Evolutionary conservation across 2,113 vertebrate species (phyloP), one percentile per base, ranked within the genome.

Genomic region (western clawed frog (Xenopus tropicalis)): DNA sequence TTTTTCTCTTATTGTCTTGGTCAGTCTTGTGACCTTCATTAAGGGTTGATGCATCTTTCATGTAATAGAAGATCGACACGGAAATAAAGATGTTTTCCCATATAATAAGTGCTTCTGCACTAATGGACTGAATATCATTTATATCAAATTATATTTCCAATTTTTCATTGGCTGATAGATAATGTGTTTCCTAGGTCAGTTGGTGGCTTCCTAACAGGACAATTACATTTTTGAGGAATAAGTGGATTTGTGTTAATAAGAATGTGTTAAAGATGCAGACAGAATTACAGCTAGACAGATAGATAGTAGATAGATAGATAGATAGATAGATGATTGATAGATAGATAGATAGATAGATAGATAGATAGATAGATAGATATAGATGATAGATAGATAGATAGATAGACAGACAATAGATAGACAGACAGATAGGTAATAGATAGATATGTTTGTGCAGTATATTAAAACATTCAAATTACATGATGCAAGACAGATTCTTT

Each of bases 131-230:
- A 76, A 76, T 61, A 76, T 69, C 73, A 69, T 76, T 76, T 69
- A 69, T 61, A 69, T 76, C 66, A 76, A 76, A 76, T 76, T 76
- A 76, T 67, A 63, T 69, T 62, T 37, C 46, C 46, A 43, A 56
- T 76, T 76, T 76, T 69, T 74, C 66, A 76, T 69, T 76, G 73
- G 73, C 66, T 76, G 73, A 62, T 59, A 69, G 73, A 76, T 76
- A 76, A 76, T 76, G 66, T 69, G 73, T 63, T 69, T 68, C 73
- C 54, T 76, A 56, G 66, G 73, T 76, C 73, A 69, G 66, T 51
- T 61, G 25, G 58, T 68, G 73, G 58, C 46, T 66, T 76, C 66
- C 61, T 68, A 74, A 74, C 56, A 74, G 61, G 65, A 68, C 59
- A 66, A 74, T 74, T 74, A 66, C 57, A 66, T 76, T 68, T 61